phyloP scores from a whole-genome alignment of 2,113 vertebrate species.

The Phasianus colchicus region DNA sequence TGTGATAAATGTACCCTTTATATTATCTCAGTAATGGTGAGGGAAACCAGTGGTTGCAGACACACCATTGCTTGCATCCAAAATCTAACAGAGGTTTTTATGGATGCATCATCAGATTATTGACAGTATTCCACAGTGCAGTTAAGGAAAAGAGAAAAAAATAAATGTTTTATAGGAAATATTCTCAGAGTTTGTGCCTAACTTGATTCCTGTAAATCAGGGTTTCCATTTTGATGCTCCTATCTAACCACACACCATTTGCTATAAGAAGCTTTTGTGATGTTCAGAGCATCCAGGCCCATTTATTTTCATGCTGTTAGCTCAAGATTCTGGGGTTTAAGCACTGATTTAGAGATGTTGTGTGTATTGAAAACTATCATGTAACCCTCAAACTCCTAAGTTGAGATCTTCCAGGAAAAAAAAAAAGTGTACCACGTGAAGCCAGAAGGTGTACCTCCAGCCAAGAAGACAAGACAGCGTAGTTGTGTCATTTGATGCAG shows the following conservation, averaged over 20 bases:
- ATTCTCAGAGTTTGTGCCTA: background rate
- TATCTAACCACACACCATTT: background rate
- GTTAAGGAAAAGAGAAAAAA: conserved; percentile 1
- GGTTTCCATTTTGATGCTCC: conserved; percentile 16
- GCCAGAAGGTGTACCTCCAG: background rate
- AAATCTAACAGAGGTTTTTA: background rate
- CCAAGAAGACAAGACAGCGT: background rate
- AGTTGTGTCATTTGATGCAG: background rate
- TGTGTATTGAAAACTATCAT: background rate
- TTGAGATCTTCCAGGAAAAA: background rate
- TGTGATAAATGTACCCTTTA: background rate
- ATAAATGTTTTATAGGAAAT: background rate
- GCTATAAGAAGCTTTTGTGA: background rate
- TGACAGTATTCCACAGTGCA: background rate
- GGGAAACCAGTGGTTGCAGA: background rate
- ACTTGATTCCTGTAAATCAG: background rate
- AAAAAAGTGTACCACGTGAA: background rate
- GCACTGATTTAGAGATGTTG: background rate
- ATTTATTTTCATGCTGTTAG: background rate
- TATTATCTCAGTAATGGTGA: background rate
- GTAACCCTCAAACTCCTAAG: background rate
- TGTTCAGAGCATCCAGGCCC: background rate
- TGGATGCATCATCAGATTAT: background rate
- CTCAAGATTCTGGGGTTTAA: background rate
- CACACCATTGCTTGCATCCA: background rate